Conservation (phyloP, 2,888 invertebrate species). For the Mechanitis mazaeus region DNA sequence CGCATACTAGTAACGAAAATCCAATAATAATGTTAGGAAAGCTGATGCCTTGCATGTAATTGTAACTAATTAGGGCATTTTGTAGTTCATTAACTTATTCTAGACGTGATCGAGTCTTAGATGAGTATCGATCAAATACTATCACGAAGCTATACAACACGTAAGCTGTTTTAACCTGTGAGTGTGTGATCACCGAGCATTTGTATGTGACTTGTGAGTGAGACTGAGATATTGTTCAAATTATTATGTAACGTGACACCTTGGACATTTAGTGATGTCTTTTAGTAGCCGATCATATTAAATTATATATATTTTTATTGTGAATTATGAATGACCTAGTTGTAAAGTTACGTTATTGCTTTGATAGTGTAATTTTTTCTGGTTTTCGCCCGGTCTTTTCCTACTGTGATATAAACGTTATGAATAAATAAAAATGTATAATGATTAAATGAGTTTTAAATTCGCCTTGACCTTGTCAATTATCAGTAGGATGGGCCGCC, state of each 20-base stretch:
- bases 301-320: slow-evolving; percentile 37
- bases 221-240: slow-evolving; percentile 75
- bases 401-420: slow-evolving; percentile 68
- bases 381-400: slow-evolving; percentile 75
- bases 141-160: slow-evolving; percentile 48
- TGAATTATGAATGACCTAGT: slow-evolving; percentile 53
- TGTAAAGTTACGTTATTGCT: slow-evolving; percentile 67
- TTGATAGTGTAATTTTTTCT: slow-evolving; percentile 66
- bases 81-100: slow-evolving; percentile 71
- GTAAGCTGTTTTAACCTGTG: slow-evolving; percentile 46
- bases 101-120: slow-evolving; percentile 67
- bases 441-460: slow-evolving; percentile 50
- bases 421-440: slow-evolving; percentile 39
- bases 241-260: slow-evolving; percentile 55
- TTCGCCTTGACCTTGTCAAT: slow-evolving; percentile 61
- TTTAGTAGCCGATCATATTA: slow-evolving; percentile 37
- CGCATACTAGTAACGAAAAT: slow-evolving; percentile 76
- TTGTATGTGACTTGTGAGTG: slow-evolving; percentile 56
- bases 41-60: slow-evolving; percentile 72
- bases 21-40: slow-evolving; percentile 72
- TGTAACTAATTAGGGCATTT: slow-evolving; percentile 73
- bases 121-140: slow-evolving; percentile 70
- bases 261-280: slow-evolving; percentile 61
- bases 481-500: slow-evolving; percentile 55
- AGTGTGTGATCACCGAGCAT: slow-evolving; percentile 62